Percentiles rank a stretch among this genome's conserved stretches.
phyloP scores from a whole-genome alignment of 2,113 vertebrate species.

The Apodemus sylvaticus region DNA sequence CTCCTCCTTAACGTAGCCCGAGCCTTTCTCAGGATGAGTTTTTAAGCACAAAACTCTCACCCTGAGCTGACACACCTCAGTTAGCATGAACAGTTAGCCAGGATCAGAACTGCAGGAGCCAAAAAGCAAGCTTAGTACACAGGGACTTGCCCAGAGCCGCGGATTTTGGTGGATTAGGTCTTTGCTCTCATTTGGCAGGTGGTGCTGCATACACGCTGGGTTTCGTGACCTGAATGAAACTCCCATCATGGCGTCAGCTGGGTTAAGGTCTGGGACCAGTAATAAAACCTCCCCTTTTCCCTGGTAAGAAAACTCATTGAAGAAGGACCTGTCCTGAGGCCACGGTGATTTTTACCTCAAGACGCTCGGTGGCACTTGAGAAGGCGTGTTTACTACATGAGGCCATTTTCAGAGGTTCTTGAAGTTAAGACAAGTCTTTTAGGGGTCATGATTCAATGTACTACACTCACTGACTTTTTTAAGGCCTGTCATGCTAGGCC shows the following conservation, averaged over 20 bases:
- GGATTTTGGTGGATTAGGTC: neutral
- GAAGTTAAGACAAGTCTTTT: neutral
- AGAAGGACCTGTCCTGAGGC: neutral
- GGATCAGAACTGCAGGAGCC: neutral
- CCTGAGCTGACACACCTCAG: no score
- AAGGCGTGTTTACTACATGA: neutral
- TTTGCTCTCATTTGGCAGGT: neutral
- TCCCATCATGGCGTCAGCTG: neutral
- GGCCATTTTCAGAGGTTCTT: neutral
- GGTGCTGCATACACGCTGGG: no score
- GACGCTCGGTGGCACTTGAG: neutral
- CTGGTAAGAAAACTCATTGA: neutral
- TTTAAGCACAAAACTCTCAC: neutral
- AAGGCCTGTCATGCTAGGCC: neutral
- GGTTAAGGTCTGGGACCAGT: neutral
- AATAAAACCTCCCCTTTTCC: neutral
- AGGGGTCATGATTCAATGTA: neutral
- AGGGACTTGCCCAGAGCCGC: neutral
- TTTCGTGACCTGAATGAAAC: no score
- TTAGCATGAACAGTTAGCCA: neutral
- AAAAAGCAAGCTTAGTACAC: neutral
- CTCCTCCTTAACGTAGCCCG: neutral
- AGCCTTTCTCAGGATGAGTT: neutral
- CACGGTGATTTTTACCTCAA: neutral
- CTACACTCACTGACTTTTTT: accelerated